phyloP scores from a whole-genome alignment of 2,113 vertebrate genomes.

The Neopipo cinnamomea region DNA sequence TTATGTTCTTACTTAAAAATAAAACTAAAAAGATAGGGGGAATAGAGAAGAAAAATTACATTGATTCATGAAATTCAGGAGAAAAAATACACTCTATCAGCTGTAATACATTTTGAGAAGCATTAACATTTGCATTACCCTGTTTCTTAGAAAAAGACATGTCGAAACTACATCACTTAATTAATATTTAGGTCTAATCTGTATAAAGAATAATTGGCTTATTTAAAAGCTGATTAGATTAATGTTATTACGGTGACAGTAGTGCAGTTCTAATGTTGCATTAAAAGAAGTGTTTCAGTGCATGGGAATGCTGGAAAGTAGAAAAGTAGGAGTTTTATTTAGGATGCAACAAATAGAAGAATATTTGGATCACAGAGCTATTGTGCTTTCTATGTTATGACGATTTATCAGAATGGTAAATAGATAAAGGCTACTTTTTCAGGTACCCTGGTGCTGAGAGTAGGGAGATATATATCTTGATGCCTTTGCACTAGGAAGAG shows the following conservation, averaged over 20 bases:
- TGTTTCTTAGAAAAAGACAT: slow-evolving; percentile 2
- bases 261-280: slow-evolving; percentile 59
- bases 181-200: slow-evolving; percentile 74
- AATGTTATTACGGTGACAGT: slow-evolving; percentile 74
- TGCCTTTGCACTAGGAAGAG: not conserved
- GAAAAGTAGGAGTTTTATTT: not conserved
- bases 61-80: not conserved
- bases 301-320: not conserved
- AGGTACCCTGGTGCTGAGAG: too few relatives aligned
- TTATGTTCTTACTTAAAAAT: not conserved
- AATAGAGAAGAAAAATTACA: not conserved
- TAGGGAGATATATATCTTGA: accelerated
- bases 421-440: not conserved
- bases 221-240: slow-evolving; percentile 76
- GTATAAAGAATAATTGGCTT: slow-evolving; percentile 75
- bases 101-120: not conserved
- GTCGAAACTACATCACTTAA: slow-evolving; percentile 59
- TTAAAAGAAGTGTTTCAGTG: slow-evolving; percentile 4
- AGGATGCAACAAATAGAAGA: not conserved
- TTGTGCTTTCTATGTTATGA: not conserved
- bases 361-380: not conserved
- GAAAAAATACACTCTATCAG: not conserved
- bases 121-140: not conserved
- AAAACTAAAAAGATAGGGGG: too few relatives aligned
- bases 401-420: not conserved